Conservation (phyloP, 2,888 invertebrate genomes). For the Thymelicus acteon region DNA sequence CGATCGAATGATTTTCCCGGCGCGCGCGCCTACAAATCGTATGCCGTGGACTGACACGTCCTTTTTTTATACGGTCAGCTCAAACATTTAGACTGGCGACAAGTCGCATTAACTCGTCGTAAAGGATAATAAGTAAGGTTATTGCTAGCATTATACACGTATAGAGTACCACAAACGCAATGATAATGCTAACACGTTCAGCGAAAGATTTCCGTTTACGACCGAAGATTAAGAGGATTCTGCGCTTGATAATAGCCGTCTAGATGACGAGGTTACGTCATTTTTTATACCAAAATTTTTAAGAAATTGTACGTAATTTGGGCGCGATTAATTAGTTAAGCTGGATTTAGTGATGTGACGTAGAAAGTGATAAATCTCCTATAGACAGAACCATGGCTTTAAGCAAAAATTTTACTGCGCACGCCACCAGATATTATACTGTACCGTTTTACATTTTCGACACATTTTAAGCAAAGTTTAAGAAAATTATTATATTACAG, state of each 20-base stretch:
- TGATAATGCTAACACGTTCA: conserved; percentile 64
- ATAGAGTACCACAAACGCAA: conserved; percentile 61
- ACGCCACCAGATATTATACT: conserved; percentile 10
- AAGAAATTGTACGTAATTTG: conserved; percentile 46
- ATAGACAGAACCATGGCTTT: conserved; percentile 25
- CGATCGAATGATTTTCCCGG: conserved; percentile 71
- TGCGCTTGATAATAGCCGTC: conserved; percentile 66
- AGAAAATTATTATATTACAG: too few species aligned
- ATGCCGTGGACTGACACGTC: conserved; percentile 61
- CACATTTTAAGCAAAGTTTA: too few species aligned
- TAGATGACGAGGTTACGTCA: conserved; percentile 69
- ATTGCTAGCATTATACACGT: conserved; percentile 67
- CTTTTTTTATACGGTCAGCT: conserved; percentile 78
- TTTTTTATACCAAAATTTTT: conserved; percentile 46
- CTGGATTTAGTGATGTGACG: conserved; percentile 30
- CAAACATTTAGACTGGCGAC: conserved; percentile 79
- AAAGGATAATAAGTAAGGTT: conserved; percentile 83
- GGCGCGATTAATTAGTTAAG: conserved; percentile 41
- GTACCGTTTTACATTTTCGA: neutral
- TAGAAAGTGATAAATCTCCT: conserved; percentile 20
- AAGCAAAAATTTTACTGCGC: neutral
- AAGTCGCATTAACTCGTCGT: conserved; percentile 74
- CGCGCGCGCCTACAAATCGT: conserved; percentile 71
- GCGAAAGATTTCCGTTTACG: conserved; percentile 81
- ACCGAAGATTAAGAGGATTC: conserved; percentile 78